Evolutionary conservation across 2,113 vertebrate genomes (phyloP).

Genomic region (Lutjanus erythropterus): DNA sequence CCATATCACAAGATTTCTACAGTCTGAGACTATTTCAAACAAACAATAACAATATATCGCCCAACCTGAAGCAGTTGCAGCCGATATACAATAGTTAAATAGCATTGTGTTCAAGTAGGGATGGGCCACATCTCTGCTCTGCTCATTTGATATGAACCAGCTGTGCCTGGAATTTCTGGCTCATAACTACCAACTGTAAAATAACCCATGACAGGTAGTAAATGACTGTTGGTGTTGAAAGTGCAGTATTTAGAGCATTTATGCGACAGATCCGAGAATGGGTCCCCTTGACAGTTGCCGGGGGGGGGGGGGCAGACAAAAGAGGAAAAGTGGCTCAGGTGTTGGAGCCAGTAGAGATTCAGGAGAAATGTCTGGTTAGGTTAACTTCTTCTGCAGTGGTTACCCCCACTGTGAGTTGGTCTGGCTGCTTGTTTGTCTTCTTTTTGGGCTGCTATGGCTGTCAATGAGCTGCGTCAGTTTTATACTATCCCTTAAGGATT

Average conservation of each 20-base stretch:
- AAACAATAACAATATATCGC: too few species aligned
- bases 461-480: neutral
- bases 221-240: neutral
- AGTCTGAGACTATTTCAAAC: too few species aligned
- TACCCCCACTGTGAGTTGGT: slow-evolving; percentile 5
- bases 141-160: slow-evolving; percentile 49
- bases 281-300: neutral
- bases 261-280: neutral
- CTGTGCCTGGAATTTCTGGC: slow-evolving; percentile 45
- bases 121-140: neutral
- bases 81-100: neutral
- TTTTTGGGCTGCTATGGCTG: neutral
- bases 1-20: too few species aligned
- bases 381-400: slow-evolving; percentile 13
- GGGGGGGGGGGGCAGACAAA: neutral
- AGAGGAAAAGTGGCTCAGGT: neutral
- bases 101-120: neutral
- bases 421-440: neutral
- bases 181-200: slow-evolving; percentile 8
- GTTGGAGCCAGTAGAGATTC: neutral
- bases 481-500: slow-evolving; percentile 15
- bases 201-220: neutral
- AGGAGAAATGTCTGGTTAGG: slow-evolving; percentile 16
- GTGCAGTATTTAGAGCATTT: neutral
- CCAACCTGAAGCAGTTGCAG: neutral